Base-by-base conservation (phyloP, 2,888 invertebrate species). In the Laspeyria flexula region DNA sequence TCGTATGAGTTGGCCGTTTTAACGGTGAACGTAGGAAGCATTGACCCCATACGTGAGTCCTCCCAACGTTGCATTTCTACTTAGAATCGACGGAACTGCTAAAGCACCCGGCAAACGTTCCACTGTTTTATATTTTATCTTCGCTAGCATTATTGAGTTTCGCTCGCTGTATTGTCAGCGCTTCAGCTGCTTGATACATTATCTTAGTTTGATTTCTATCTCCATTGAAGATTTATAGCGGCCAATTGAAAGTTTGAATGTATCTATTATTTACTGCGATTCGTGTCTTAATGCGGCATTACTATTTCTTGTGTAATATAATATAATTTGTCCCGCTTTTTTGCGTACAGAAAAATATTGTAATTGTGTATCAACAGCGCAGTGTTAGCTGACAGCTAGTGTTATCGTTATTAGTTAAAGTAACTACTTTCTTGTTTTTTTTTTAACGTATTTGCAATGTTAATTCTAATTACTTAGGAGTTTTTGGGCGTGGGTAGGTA, bases 41-140 rank as follows among this genome's bases (percentile, higher is more conserved):
- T 75, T 81, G 79, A 84, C 81, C 83, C 65, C 61, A 58, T 68
- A 64, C 60, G 65, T 66, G 73, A 73, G 72, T 65, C 55, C 63
- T 69, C 47, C 44, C 34, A 71, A 66, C 65, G 71, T 72, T 77
- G 73, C 66, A 72, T 68, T 75, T 75, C 65, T 68, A 68, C 65
- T 75, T 66, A 70, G 64, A 69, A 64, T 60, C 64, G 63, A 58
- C 62, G 68, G 58, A 74, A 69, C 68, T 62, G 63, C 64, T 67
- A 65, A 71, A 64, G 48, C 51, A 30, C 51, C 45, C 46, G 64
- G 53, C 66, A 57, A 71, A 69, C 60, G 52, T 56, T 61, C 51
- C 55, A 56, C 47, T 65, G 58, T 70, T 72, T 73, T 65, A 57
- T 67, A 65, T 71, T 72, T 75, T 75, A 70, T 68, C 65, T 65